Base-by-base conservation (phyloP, 1,140 invertebrate species). In the Drosophila chauvacae region DNA sequence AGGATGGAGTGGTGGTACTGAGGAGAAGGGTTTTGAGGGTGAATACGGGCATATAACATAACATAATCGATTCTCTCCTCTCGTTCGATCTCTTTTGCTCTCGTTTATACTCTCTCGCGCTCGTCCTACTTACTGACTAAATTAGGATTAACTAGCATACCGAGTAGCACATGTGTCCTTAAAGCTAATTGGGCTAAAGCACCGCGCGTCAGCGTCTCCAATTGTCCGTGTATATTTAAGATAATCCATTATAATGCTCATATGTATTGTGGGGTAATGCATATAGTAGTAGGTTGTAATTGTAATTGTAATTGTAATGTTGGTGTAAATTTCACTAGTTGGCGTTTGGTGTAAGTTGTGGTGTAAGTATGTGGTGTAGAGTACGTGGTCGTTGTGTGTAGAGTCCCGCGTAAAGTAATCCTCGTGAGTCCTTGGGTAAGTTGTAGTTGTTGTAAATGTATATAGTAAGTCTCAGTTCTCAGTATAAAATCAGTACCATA, bases 401-500 rank as follows among this genome's bases (percentile, higher is more conserved):
- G 9, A 57, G 75, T 78, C 75, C 85, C 58, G 80, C 65, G 84
- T 87, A 83, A 84, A 84, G 84, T 87, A 88, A 80, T 86, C 69
- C 58, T 68, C 37, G 58, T 65, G 60, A 88, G 84, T 88, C 84
- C 80, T 90, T 88, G 57, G 62, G 60, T 79, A 65, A 60, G 76
- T 79, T 44, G 66, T 78, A 26, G 62, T 60, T 58, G 47, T 78
- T 82, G 61, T 69, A 70, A 76, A 84, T 86, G 88, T 88, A 88
- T 74, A 7, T 35, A 35, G 80, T 87, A 87, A 87, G 84, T 90
- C 84, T 88, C 84, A 90, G 84, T 88, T 88, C 84, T 88, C 84
- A 88, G 84, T 88, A 88, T 88, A 88, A 88, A 90, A 88, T 88
- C 84, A 88, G 84, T 88, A 85, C 84, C 85, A 88, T 88, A 71